phyloP scores from a whole-genome alignment of 2,113 vertebrate genomes.

The Tursiops truncatus region DNA sequence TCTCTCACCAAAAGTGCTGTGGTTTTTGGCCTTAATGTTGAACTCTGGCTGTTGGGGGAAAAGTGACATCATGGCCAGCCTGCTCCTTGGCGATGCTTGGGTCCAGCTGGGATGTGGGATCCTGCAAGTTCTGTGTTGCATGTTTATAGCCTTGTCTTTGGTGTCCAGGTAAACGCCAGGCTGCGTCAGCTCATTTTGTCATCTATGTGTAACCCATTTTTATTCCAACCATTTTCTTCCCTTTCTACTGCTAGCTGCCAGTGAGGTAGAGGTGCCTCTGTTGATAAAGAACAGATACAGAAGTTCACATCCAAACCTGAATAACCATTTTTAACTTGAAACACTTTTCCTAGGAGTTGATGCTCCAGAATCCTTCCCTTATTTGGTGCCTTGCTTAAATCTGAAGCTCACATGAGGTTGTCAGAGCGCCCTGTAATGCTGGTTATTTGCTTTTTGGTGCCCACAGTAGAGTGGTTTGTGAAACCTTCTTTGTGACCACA shows the following conservation, averaged over 20 bases:
- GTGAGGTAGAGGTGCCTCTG: constrained; percentile 81
- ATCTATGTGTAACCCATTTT: constrained; percentile 79
- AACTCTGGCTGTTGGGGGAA: background rate
- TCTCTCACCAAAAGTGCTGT: constrained; percentile 62
- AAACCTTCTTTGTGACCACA: constrained; percentile 52
- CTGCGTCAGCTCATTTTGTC: constrained; percentile 76
- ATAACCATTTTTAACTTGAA: constrained; percentile 89
- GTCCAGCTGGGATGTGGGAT: background rate
- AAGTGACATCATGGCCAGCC: constrained; percentile 13
- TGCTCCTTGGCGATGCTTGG: background rate
- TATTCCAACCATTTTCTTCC: constrained; percentile 75
- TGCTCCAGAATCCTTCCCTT: constrained; percentile 87
- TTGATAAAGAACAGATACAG: constrained; percentile 90
- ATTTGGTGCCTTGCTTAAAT: constrained; percentile 87
- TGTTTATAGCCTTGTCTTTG: constrained; percentile 62
- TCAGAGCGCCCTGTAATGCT: constrained; percentile 70
- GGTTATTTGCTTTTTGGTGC: constrained; percentile 67
- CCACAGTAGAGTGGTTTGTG: constrained; percentile 48
- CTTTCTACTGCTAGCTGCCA: constrained; percentile 80
- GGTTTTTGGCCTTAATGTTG: constrained; percentile 34
- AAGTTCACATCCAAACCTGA: constrained; percentile 89
- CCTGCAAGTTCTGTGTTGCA: constrained; percentile 9
- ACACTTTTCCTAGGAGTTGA: constrained; percentile 84
- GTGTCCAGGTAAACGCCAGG: constrained; percentile 63
- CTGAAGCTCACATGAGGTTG: constrained; percentile 78